A percentile compares a stretch with the other conserved stretches of the same genome.
Evolutionary conservation across 35 echinoderm and acorn worm genomes (phyloP).

Genomic region (Apostichopus parvimensis): DNA sequence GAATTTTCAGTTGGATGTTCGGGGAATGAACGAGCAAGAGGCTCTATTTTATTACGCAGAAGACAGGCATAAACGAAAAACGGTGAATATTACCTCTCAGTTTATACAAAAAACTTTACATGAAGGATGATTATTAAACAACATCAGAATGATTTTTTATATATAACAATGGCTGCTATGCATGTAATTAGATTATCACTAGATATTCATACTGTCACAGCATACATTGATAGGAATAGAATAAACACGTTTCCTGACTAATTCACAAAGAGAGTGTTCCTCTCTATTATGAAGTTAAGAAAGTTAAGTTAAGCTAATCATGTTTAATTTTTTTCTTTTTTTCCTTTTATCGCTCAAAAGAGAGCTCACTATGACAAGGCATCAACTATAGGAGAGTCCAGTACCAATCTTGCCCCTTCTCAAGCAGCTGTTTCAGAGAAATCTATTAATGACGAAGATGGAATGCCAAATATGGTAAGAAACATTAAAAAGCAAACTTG

Average conservation of each 20-base stretch:
- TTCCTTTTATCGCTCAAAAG: not conserved
- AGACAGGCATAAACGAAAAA: conserved; percentile 20
- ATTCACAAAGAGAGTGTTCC: no score
- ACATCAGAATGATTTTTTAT: no score
- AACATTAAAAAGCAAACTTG: not conserved
- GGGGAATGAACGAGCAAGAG: conserved; percentile 10
- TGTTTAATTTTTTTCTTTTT: not conserved
- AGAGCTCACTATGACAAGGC: conserved; percentile 8
- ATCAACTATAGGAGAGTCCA: not conserved
- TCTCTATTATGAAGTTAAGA: not conserved
- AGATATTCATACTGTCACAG: no score
- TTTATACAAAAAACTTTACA: no score
- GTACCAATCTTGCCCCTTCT: not conserved
- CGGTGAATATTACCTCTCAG: not conserved
- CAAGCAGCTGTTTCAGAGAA: conserved; percentile 26
- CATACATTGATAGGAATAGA: no score
- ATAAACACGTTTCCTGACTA: no score
- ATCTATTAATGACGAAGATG: not conserved
- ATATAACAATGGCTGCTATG: no score
- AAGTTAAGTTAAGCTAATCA: no score
- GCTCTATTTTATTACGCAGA: not conserved
- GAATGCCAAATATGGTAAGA: conserved; percentile 22
- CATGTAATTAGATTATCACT: no score
- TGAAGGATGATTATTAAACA: no score
- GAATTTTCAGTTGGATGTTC: conserved; percentile 7